Evolutionary conservation across 2,797 vertebrate genomes (phyloP), one percentile per base, ranked within the genome.

Genomic region (Vespertilio murinus): DNA sequence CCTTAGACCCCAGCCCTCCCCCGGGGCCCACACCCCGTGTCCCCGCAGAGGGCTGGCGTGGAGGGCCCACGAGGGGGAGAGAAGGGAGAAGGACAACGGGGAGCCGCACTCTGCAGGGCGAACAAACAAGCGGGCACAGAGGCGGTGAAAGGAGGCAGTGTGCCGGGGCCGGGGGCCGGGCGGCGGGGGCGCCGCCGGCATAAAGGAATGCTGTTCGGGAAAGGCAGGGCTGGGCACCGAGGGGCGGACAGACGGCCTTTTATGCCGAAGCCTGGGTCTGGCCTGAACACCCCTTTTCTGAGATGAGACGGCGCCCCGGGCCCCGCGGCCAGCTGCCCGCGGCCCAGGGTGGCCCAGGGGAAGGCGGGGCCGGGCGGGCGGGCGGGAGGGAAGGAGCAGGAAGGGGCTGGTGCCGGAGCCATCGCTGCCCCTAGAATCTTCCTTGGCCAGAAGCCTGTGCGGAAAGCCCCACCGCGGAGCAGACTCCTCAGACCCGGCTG

Each of bases 91-190:
- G 88, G 88, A 96, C 97, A 95, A 84, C 90, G 84, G 92, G 95
- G 85, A 91, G 95, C 61, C 94, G 96, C 91, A 1, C 67, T 73
- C 89, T 67, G 78, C 78, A 30, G 8, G 0, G 6, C 96, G 88
- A 91, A 96, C 96, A 96, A 97, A 96, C 96, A 97, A 88, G 89
- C 82, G n/a, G 30, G 17, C 94, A 95, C 33, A 83, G 94, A 94
- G 94, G 88, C 83, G 3, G 42, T 97, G 96, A 97, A 97, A 97
- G 96, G 92, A 93, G 64, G 91, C 96, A 95, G 92, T 97, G 97
- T 97, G 71, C 45, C 2, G 67, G 30, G 67, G 88, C 69, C 61
- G 65, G 95, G 83, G 96, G 95, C 86, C 2, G 0, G 88, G 78
- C 69, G 92, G 91, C 28, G 91, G 91, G 92, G 93, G 67, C 7